phyloP scores from a whole-genome alignment of 2,797 vertebrate species.

The Labroides dimidiatus region DNA sequence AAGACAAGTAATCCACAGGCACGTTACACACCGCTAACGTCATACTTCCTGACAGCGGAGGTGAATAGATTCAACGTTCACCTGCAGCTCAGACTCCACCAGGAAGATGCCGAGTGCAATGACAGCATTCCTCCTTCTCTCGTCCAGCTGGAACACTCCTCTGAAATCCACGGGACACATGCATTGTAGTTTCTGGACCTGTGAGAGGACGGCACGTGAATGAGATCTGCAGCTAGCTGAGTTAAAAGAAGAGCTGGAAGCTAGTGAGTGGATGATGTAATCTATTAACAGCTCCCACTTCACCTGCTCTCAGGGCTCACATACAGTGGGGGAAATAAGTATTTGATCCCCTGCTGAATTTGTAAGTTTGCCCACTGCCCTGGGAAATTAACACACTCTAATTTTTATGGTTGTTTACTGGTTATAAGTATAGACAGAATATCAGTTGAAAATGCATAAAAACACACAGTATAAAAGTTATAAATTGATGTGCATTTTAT shows the following conservation, averaged over 20 bases:
- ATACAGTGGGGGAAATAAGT: too few species aligned
- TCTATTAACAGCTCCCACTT: neutral
- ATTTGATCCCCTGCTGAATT: too few species aligned
- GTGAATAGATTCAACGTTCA: constrained; percentile 51
- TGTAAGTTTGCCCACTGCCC: too few species aligned
- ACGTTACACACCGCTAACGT: constrained; percentile 37
- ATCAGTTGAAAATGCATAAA: too few species aligned
- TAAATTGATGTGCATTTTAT: too few species aligned
- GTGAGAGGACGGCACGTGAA: constrained; percentile 22
- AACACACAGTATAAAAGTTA: too few species aligned
- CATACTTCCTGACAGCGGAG: too few species aligned
- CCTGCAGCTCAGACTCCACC: constrained; percentile 95
- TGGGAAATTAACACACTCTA: too few species aligned
- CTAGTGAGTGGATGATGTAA: neutral
- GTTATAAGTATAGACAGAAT: too few species aligned
- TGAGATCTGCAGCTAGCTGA: neutral
- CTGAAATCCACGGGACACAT: constrained; percentile 96
- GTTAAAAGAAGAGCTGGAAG: neutral
- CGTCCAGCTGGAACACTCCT: constrained; percentile 92
- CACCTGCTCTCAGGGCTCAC: neutral
- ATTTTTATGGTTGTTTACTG: too few species aligned
- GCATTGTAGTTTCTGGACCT: constrained; percentile 96
- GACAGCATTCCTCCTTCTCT: constrained; percentile 94
- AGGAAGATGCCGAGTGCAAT: constrained; percentile 95
- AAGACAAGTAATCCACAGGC: constrained; percentile 60